These are phyloP conservation scores for Allophyes oxyacanthae DNA, from an alignment of 2,888 invertebrate species.

Conservation along the genomic window DNA sequence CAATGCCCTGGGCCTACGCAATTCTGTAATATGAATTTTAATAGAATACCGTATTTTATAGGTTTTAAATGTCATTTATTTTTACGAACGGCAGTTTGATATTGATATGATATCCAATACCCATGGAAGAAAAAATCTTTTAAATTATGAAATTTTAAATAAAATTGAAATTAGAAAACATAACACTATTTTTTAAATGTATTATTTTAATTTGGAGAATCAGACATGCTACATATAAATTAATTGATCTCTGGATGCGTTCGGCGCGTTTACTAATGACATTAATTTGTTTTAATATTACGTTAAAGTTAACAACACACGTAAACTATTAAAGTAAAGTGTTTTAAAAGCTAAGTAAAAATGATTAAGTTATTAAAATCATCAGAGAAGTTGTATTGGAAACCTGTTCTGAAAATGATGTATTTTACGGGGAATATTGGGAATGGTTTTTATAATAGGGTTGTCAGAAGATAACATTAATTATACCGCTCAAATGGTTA, in stretches of 20 bases:
- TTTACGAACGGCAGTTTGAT: not conserved
- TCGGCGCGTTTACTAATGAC: slow-evolving; percentile 24
- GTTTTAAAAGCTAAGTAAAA: slow-evolving; percentile 29
- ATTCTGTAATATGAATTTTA: slow-evolving; percentile 52
- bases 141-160: too few species aligned
- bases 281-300: slow-evolving; percentile 36
- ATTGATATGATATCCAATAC: too few species aligned
- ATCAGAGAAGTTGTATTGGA: slow-evolving; percentile 11
- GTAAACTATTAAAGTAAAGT: slow-evolving; percentile 31
- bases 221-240: not conserved
- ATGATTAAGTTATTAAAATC: slow-evolving; percentile 52
- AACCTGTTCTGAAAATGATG: slow-evolving; percentile 37
- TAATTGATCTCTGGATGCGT: slow-evolving; percentile 12
- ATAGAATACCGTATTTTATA: slow-evolving; percentile 39
- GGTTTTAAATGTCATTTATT: slow-evolving; percentile 10
- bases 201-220: not conserved
- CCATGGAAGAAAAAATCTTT: too few species aligned
- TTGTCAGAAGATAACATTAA: slow-evolving; percentile 17
- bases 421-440: slow-evolving; percentile 14
- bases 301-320: slow-evolving; percentile 20
- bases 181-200: not conserved
- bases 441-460: slow-evolving; percentile 30
- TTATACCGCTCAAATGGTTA: too few species aligned
- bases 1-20: slow-evolving; percentile 53
- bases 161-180: too few species aligned